Evolutionary conservation across 2,797 vertebrate species (phyloP), one percentile per base, ranked within the genome.

Genomic region (Spinibarbus caldwelli): DNA sequence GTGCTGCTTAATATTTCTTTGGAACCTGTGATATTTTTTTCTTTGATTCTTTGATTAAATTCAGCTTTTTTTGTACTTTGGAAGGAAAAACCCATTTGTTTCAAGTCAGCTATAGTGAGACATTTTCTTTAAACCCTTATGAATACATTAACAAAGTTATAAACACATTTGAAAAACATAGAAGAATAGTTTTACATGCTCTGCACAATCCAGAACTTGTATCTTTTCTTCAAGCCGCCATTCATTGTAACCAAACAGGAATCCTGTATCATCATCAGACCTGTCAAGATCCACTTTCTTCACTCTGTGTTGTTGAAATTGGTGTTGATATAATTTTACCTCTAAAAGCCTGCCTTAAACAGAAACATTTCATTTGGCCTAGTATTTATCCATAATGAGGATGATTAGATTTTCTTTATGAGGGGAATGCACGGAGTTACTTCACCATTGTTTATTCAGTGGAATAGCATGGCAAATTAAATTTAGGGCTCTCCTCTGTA

Each of bases 281-380:
- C 49, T 78, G 83, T 77, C 82, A 78, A 78, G 34, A 68, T 47
- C 49, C 14, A 19, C 66, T 78, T 59, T 84, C 38, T 84, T 84
- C 83, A 71, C 36, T 59, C 36, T 5, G 36, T 29, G 21, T 43
- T 71, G 75, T 84, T 84, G 75, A 84, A 64, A 71, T 70, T 78
- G 49, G 34, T 78, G 83, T 84, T 67, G 12, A 84, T 68, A 62
- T 71, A 84, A 45, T 71, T 52, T 78, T 84, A 78, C 75, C 36
- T 71, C 83, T 84, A 84, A 84, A 84, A 78, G 83, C 49, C 66
- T 84, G 45, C 49, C 66, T 84, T 84, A 84, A 84, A 84, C 83
- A 84, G 83, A 78, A 84, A 70, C 83, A 71, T 78, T 78, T 84
- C 38, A 84, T 84, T 84, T 78, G 66, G 29, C 29, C 38, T 34